A percentile compares a stretch with the other conserved stretches of the same genome.
phyloP scores from a whole-genome alignment of 2,888 invertebrate genomes.

The Harmothoe impar region DNA sequence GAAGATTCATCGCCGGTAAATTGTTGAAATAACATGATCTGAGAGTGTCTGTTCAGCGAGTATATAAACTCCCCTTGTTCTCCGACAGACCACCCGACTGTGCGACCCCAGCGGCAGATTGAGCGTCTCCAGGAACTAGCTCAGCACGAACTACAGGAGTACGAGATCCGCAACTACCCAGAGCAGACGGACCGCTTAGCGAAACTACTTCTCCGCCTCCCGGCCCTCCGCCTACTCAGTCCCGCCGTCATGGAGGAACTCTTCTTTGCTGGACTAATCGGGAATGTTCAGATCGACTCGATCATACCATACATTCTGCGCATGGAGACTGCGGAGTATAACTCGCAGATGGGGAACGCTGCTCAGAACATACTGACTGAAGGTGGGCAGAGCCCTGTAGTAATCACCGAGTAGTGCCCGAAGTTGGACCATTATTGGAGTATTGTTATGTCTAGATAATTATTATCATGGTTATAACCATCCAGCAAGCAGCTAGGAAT shows the following conservation, averaged over 20 bases:
- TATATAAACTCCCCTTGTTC: neutral
- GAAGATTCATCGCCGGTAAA: too few relatives aligned
- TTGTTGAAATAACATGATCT: too few relatives aligned
- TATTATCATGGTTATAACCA: too few relatives aligned
- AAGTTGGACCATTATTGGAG: neutral
- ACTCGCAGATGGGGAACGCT: constrained; percentile 57
- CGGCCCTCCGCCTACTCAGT: constrained; percentile 82
- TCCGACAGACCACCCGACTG: constrained; percentile 59
- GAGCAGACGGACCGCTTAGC: constrained; percentile 95
- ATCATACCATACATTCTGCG: constrained; percentile 95
- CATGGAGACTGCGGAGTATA: constrained; percentile 84
- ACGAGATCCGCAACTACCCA: constrained; percentile 72
- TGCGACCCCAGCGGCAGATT: constrained; percentile 84
- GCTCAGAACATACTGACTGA: constrained; percentile 30
- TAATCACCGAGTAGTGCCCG: neutral
- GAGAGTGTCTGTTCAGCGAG: neutral
- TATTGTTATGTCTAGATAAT: too few relatives aligned
- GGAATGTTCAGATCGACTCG: constrained; percentile 96
- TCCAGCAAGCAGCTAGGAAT: too few relatives aligned
- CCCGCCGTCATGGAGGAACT: constrained; percentile 96
- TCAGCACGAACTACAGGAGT: constrained; percentile 86
- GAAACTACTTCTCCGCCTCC: constrained; percentile 88
- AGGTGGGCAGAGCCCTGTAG: neutral
- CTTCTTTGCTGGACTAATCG: constrained; percentile 95
- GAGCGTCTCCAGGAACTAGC: constrained; percentile 87